Base-by-base conservation (phyloP, 2,888 invertebrate species). In the Spatulosminthurus flaviceps region DNA sequence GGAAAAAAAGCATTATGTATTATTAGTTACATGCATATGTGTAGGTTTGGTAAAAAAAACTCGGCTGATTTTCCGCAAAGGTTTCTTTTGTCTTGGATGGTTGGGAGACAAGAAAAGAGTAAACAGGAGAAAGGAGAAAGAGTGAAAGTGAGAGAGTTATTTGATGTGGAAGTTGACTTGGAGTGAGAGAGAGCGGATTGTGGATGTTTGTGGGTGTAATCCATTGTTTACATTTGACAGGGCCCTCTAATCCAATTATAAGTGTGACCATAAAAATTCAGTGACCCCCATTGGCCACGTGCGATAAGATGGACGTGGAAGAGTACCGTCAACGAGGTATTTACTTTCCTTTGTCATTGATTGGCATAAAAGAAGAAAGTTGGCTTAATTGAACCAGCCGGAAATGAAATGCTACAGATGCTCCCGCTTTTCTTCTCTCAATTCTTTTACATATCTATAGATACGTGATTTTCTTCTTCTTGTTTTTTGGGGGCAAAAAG, bases 321-420 rank as follows among this genome's bases (percentile, higher is more conserved):
- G 87, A 87, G 82, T 87, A 87, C 80, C 85, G 87, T 69, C 83
- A 84, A 79, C 78, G 87, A 83, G 87, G 87, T 86, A 81, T 85
- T 83, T 81, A 82, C 81, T 83, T 70, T 75, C 78, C 43, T 61
- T 79, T 78, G 28, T 24, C 66, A 78, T 29, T 73, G 60, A 21
- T 22, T 70, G 21, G 24, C 42, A 76, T 42, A 42, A 34, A 21
- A 42, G 42, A 72, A 80, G n/a, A n/a, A n/a, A n/a, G 79, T 73
- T 78, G 70, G 67, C 60, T 78, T 80, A 79, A 83, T 82, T 82
- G 81, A 80, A 51, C 69, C 72, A n/a, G 42, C 69, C 79, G 81
- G 79, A 80, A 81, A 81, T 76, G 71, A 82, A 74, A 75, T 29
- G 28, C n/a, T 19, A 75, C 61, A 75, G 43, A 70, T 43, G 51